A percentile compares a stretch with the other conserved stretches of the same genome.
Evolutionary conservation across 2,113 vertebrate species (phyloP).

Genomic region (Gracilinanus agilis): DNA sequence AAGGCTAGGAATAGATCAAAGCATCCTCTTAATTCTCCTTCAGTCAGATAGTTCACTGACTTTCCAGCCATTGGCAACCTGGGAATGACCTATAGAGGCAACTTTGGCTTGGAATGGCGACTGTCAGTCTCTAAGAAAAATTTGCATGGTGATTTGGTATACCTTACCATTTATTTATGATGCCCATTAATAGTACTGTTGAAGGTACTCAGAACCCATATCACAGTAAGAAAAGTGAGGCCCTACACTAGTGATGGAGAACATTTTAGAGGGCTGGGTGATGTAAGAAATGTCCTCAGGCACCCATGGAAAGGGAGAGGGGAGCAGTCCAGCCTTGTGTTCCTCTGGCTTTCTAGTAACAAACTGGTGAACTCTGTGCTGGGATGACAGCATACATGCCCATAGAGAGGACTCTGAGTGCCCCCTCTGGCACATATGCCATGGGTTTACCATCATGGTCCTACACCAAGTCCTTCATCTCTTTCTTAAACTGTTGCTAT

Average conservation of each 20-base stretch:
- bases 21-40: constrained; percentile 56
- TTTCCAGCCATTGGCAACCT: not conserved
- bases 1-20: constrained; percentile 39
- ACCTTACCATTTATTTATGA: not conserved
- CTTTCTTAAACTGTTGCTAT: not conserved
- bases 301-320: too few species aligned
- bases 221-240: not conserved
- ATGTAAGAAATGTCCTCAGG: too few species aligned
- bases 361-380: too few species aligned
- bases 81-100: constrained; percentile 66
- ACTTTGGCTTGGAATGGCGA: constrained; percentile 41
- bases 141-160: not conserved
- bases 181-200: not conserved
- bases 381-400: too few species aligned
- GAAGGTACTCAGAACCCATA: not conserved
- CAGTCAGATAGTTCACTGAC: constrained; percentile 37
- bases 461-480: not conserved
- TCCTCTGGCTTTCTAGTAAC: too few species aligned
- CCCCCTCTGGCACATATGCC: too few species aligned
- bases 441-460: too few species aligned
- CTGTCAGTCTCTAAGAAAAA: constrained; percentile 35
- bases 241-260: not conserved
- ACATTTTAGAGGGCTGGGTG: too few species aligned
- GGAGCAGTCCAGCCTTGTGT: too few species aligned
- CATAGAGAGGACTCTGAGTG: too few species aligned